phyloP scores from a whole-genome alignment of 2,888 invertebrate species.

The Bruchidius siliquastri region DNA sequence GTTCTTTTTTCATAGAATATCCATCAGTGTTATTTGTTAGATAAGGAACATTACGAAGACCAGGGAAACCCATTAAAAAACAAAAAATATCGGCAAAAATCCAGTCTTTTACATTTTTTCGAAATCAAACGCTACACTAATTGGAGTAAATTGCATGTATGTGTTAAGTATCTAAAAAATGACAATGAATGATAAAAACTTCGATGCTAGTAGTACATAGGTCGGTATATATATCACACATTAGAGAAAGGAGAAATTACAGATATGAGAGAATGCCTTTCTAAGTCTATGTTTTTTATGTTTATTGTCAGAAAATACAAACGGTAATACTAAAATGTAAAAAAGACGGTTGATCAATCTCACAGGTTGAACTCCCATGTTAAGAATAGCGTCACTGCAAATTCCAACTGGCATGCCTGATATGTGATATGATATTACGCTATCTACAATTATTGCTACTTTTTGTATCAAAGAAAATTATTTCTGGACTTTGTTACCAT shows the following conservation, averaged over 20 bases:
- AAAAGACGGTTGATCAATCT: conserved; percentile 8
- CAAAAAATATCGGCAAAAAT: too few relatives aligned
- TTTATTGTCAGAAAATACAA: conserved; percentile 21
- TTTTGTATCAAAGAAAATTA: too few relatives aligned
- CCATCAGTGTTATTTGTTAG: too few relatives aligned
- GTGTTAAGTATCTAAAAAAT: background rate
- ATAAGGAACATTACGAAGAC: too few relatives aligned
- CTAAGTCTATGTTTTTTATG: background rate
- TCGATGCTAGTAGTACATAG: background rate
- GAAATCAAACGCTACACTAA: background rate
- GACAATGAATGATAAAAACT: background rate
- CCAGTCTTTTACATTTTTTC: background rate
- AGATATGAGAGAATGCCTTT: conserved; percentile 15
- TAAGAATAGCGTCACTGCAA: background rate
- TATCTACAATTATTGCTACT: background rate
- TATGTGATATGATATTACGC: background rate
- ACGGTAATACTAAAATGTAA: conserved; percentile 23
- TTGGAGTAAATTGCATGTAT: background rate
- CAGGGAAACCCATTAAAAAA: too few relatives aligned
- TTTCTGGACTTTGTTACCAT: too few relatives aligned
- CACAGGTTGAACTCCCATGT: conserved; percentile 8
- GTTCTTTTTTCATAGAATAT: too few relatives aligned
- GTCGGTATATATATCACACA: conserved; percentile 16
- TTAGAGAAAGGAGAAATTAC: conserved; percentile 20
- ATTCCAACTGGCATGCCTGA: conserved; percentile 4